Evolutionary conservation across 2,888 invertebrate genomes (phyloP), one percentile per base, ranked within the genome.

Genomic region (Cheilosia grossa): DNA sequence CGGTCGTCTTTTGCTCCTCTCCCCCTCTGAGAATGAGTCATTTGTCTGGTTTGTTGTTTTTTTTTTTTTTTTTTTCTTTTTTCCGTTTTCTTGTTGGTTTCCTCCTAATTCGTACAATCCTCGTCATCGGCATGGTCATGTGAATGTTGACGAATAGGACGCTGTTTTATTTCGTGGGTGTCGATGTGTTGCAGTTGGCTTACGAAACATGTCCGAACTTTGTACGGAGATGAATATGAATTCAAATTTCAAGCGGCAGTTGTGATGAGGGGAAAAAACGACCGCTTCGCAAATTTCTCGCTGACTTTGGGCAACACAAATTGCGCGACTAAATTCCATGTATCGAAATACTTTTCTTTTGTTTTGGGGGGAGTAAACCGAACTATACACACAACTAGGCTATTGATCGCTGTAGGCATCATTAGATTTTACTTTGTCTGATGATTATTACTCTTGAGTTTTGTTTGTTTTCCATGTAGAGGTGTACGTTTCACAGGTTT

Each of bases 61-160:
- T 63, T 59, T 72, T 42, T 72, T 47, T 63, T 59, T 72, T 56
- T 58, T 63, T 10, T 58, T 30, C 27, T 30, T 33, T 3, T 37
- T 69, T 70, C 56, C 7, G 1, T 81, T 56, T 67, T 69, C 19
- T 42, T 53, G 40, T 47, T 30, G n/a, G 54, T 53, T 74, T 79
- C 67, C 64, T 56, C 59, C 33, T 24, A 49, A 82, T 79, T 83
- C 74, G 79, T 56, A 21, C 40, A 79, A 51, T 61, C 66, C 63
- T 81, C 24, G 24, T 19, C 19, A 37, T 37, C 44, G 17, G 9
- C 10, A 19, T 21, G 69, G 82, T 83, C 82, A 83, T 83, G 79
- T 83, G 82, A 83, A 83, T 83, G 78, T 79, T 82, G 77, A 77
- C 58, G 69, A 58, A 51, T 81, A 37, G 3, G 37, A 37, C 63